A percentile compares a stretch with the other conserved stretches of the same genome.
Conservation (phyloP, 2,797 vertebrate genomes). For the Sebastes cheni region DNA sequence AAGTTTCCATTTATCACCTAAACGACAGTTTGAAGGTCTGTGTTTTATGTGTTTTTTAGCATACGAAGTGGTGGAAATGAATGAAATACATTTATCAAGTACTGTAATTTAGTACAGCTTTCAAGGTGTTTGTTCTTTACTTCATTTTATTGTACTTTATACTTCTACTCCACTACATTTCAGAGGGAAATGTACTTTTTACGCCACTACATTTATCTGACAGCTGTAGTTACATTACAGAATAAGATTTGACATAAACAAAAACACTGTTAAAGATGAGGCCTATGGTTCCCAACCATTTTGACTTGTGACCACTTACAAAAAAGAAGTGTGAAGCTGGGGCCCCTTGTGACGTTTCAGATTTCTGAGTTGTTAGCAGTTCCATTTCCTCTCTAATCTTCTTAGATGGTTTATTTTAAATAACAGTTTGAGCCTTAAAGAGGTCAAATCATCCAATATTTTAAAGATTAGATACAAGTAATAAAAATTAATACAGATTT, state of each 20-base stretch:
- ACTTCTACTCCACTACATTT: not conserved
- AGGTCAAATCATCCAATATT: not conserved
- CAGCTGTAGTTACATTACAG: not conserved
- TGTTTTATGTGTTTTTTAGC: not conserved
- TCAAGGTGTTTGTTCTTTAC: not conserved
- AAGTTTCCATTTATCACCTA: not conserved
- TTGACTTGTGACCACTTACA: not conserved
- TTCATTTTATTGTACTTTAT: not conserved
- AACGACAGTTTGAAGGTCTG: not conserved
- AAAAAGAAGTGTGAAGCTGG: not conserved
- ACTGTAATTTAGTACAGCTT: not conserved
- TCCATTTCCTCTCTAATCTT: not conserved
- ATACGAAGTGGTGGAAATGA: not conserved
- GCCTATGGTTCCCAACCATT: not conserved
- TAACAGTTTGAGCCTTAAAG: not conserved
- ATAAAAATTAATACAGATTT: not conserved
- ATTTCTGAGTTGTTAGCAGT: not conserved
- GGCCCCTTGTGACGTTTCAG: not conserved
- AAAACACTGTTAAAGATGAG: not conserved
- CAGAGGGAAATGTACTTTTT: not conserved
- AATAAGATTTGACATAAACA: fast-evolving
- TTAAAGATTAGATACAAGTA: not conserved
- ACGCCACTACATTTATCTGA: not conserved
- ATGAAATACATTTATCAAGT: not conserved
- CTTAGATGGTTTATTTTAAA: not conserved